Base-by-base conservation (phyloP, 2,888 invertebrate genomes). In the Octonoba sinensis region DNA sequence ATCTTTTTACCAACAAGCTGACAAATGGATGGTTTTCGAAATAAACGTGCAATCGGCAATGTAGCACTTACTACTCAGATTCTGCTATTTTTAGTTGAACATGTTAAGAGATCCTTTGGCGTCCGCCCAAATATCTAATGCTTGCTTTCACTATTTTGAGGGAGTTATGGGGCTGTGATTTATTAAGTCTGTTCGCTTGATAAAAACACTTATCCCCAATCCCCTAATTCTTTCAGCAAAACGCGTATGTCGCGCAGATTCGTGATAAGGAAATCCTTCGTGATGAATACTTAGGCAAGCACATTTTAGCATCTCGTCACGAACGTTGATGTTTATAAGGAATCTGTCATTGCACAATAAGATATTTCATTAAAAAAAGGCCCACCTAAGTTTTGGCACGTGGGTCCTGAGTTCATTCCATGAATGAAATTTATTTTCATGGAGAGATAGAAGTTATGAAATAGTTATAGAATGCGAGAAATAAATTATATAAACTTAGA, bases 201-300 rank as follows among this genome's bases (percentile, higher is more conserved):
- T 79, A 66, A 72, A 66, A 79, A 60, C 73, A 81, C 62, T 67
- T 81, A 69, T 73, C 73, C 66, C 18, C 62, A 62, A 69, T 66
- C 57, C 60, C 36, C 60, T 72, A 72, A 79, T 72, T 73, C 79
- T 73, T 67, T 81, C 79, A 69, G 47, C 66, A 12, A 15, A 20
- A 59, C 62, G 59, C 79, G 66, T 60, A 46, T 60, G 36, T 69
- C 76, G 60, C 62, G 69, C 62, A 69, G 62, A 76, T 56, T 46
- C 49, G 47, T 59, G 79, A 73, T 69, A 81, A 73, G 73, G 22
- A 49, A 64, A 70, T 64, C 24, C 20, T 13, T 44, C 16, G 60
- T 27, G 67, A 47, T 49, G 75, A 66, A 27, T 49, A 44, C 46
- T 46, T 64, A n/a, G 15, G 27, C 51, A 54, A 36, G 65, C 57